Evolutionary conservation across 2,113 vertebrate genomes (phyloP).

Genomic region (Etheostoma cragini): DNA sequence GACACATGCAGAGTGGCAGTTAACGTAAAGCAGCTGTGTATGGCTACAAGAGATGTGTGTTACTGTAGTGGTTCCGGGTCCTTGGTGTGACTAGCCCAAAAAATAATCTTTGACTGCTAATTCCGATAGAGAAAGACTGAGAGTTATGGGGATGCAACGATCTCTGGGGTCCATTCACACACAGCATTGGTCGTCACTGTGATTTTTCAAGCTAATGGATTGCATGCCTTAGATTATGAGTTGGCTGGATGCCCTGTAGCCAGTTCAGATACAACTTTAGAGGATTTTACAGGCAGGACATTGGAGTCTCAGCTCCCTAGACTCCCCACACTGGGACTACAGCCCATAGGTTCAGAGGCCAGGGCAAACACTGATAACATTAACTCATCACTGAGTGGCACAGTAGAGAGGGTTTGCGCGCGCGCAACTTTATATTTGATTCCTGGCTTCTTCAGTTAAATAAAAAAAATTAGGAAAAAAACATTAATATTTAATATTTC

Average conservation of each 20-base stretch:
- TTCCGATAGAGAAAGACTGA: slow-evolving; percentile 31
- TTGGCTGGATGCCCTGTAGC: slow-evolving; percentile 87
- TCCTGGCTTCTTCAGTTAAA: background rate
- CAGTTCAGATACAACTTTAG: slow-evolving; percentile 83
- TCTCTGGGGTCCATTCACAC: slow-evolving; percentile 36
- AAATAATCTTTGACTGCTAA: slow-evolving; percentile 55
- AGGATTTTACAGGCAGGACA: slow-evolving; percentile 87
- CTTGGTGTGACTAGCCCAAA: slow-evolving; percentile 40
- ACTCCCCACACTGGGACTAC: slow-evolving; percentile 48
- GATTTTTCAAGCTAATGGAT: slow-evolving; percentile 88
- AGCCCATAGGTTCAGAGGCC: slow-evolving; percentile 49
- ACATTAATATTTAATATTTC: background rate
- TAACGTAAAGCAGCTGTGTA: slow-evolving; percentile 43
- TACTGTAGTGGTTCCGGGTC: slow-evolving; percentile 44
- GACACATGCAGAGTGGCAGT: background rate
- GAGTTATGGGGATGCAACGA: slow-evolving; percentile 24
- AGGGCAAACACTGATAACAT: slow-evolving; percentile 50
- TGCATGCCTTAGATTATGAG: slow-evolving; percentile 90
- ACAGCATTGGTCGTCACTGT: slow-evolving; percentile 69
- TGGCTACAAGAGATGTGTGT: slow-evolving; percentile 30
- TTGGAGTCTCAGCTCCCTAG: slow-evolving; percentile 74
- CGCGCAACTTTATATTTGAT: background rate
- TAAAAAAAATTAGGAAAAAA: background rate
- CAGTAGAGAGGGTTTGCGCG: background rate
- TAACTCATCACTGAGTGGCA: slow-evolving; percentile 48